These are phyloP conservation scores for Carposina sasakii DNA, from an alignment of 1,140 invertebrate genomes.

Conservation along the genomic window DNA sequence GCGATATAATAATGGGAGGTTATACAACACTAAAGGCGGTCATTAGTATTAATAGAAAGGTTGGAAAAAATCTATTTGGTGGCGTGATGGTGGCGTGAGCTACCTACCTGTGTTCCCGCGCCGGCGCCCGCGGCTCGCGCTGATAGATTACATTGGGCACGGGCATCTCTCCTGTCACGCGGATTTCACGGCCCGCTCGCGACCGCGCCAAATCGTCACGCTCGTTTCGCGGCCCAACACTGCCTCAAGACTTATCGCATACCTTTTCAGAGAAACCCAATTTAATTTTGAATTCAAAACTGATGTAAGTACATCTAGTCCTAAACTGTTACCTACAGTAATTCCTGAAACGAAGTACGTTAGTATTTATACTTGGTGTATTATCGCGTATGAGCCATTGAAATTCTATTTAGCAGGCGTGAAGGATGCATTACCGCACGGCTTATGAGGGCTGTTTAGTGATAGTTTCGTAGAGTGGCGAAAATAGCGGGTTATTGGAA, in stretches of 20 bases:
- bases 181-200: constrained; percentile 52
- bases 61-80: constrained; percentile 31
- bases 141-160: constrained; percentile 71
- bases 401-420: constrained; percentile 36
- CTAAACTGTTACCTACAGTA: too few species aligned
- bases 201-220: constrained; percentile 49
- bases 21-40: constrained; percentile 27
- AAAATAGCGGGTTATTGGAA: constrained; percentile 60
- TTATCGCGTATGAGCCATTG: too few species aligned
- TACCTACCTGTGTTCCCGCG: constrained; percentile 55
- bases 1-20: constrained; percentile 30
- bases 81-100: constrained; percentile 43
- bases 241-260: constrained; percentile 29
- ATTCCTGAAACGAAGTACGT: too few species aligned
- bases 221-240: constrained; percentile 45
- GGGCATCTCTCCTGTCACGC: constrained; percentile 64
- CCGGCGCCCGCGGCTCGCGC: constrained; percentile 50
- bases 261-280: too few species aligned
- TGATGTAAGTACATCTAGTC: too few species aligned
- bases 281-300: too few species aligned
- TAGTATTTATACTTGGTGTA: too few species aligned
- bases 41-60: constrained; percentile 37
- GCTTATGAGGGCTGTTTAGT: constrained; percentile 21
- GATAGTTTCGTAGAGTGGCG: constrained; percentile 48
- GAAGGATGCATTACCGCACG: constrained; percentile 36